These are phyloP conservation scores for Planococcus citri DNA, from an alignment of 1,140 invertebrate species.

Conservation along the genomic window DNA sequence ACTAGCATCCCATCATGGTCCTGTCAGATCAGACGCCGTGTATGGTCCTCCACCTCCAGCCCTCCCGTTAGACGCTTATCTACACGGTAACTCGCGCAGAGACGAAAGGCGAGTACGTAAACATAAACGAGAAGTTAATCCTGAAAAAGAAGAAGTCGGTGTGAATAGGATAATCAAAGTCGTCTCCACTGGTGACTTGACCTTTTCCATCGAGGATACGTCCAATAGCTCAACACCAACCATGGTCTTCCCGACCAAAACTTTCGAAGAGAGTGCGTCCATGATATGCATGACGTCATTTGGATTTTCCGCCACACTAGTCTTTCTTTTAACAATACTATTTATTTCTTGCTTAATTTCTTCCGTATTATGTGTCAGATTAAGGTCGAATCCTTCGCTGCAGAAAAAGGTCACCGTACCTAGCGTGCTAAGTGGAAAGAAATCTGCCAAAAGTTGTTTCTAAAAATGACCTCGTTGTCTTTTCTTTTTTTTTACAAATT, in stretches of 20 bases:
- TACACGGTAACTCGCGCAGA: conserved; percentile 57
- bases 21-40: conserved; percentile 9
- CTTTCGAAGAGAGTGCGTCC: conserved; percentile 40
- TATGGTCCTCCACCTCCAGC: conserved; percentile 34
- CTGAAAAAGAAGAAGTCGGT: conserved; percentile 71
- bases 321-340: conserved; percentile 63
- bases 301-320: conserved; percentile 70
- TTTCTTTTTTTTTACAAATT: no score
- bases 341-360: conserved; percentile 71
- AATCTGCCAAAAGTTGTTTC: background rate
- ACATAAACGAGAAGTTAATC: conserved; percentile 44
- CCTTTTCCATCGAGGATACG: conserved; percentile 77
- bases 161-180: conserved; percentile 82
- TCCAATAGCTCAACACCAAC: conserved; percentile 57
- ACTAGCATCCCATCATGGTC: conserved; percentile 24
- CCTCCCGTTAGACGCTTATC: conserved; percentile 54
- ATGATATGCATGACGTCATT: conserved; percentile 86
- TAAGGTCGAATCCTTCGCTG: conserved; percentile 40
- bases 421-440: background rate
- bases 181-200: conserved; percentile 83
- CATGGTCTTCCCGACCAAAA: conserved; percentile 66
- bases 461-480: background rate
- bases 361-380: conserved; percentile 63
- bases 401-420: background rate
- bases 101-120: conserved; percentile 53